phyloP scores from a whole-genome alignment of 1,140 invertebrate genomes.

The Pomacea maculata region DNA sequence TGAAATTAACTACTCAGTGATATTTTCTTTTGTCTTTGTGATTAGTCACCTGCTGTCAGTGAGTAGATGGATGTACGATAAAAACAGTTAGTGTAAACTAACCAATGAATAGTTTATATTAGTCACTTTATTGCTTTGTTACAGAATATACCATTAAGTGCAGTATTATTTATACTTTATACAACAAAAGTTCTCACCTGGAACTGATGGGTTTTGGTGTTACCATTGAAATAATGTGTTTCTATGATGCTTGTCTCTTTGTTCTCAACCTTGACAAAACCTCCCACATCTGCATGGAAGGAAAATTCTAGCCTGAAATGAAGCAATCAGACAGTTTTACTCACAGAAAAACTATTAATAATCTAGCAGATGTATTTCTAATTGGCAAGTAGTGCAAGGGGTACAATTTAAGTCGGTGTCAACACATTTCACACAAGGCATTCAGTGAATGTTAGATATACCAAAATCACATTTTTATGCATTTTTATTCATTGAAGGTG shows the following conservation, averaged over 20 bases:
- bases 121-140: neutral
- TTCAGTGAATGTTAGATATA: neutral
- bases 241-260: neutral
- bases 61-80: neutral
- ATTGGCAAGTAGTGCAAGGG: neutral
- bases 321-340: neutral
- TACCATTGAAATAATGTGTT: conserved; percentile 14
- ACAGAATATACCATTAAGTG: neutral
- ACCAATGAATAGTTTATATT: neutral
- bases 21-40: neutral
- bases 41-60: neutral
- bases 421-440: neutral
- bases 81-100: neutral
- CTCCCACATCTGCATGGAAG: conserved; percentile 1
- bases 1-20: neutral
- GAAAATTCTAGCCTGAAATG: conserved; percentile 10
- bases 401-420: neutral
- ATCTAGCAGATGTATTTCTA: neutral
- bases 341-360: neutral
- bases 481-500: neutral
- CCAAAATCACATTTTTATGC: neutral
- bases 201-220: neutral
- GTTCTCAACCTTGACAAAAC: conserved; percentile 1
- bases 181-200: neutral
- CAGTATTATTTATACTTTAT: neutral